Base-by-base conservation (phyloP, 2,113 vertebrate species). In the Xiphophorus couchianus region DNA sequence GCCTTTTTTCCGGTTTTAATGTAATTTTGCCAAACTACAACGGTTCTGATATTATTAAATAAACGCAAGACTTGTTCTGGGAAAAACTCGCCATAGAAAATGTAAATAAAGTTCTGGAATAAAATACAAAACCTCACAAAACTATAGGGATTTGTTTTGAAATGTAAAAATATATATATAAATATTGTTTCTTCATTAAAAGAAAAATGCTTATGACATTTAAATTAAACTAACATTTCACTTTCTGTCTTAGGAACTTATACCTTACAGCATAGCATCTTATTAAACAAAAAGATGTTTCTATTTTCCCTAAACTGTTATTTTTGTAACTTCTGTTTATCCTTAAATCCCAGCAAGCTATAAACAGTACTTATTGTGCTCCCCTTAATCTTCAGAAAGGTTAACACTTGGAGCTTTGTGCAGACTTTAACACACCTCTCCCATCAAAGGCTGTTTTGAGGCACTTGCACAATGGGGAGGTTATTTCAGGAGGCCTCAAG, bases 401-500 rank as follows among this genome's bases (percentile, higher is more conserved):
- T 27, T 39, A 72, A 69, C 44, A 64, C 78, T 66, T 72, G 71
- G 27, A 68, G 74, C 64, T 68, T 63, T 73, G 79, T 76, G 62
- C 42, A 9, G 17, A 29, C 39, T 77, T 64, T 28, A 79, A 83
- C 71, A 66, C 66, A 60, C 39, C 4, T 67, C 19, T 30, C 54
- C 31, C 85, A 81, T 89, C 89, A 89, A 89, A 89, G 90, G 71
- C 42, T 85, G 81, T 84, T 87, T 78, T 83, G 86, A 89, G 86
- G 76, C 60, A 30, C 64, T 80, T 86, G 74, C 83, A 88, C 87
- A 90, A 89, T 85, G 80, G 82, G 48, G 68, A 84, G 77, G 86
- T 80, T 85, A 89, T 89, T 92, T 90, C 85, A 81, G 85, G 84
- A 87, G 84, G 81, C 85, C 58, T 86, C 86, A 77, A 87, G 85